phyloP scores from a whole-genome alignment of 2,797 vertebrate genomes.

The Podarcis siculus region DNA sequence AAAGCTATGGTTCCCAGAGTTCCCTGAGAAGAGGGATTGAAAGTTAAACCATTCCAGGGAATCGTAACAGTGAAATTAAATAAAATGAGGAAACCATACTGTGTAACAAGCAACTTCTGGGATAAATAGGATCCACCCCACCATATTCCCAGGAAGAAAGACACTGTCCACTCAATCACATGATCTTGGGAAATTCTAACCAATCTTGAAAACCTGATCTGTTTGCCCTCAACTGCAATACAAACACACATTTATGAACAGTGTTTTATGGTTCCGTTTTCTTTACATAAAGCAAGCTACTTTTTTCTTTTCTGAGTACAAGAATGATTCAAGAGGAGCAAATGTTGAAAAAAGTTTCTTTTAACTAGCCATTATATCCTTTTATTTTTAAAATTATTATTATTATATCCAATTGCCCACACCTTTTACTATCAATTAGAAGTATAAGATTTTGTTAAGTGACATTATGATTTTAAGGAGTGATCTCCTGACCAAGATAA shows the following conservation, averaged over 20 bases:
- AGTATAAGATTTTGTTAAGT: neutral
- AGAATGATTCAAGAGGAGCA: neutral
- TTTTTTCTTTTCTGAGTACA: neutral
- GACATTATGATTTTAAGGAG: neutral
- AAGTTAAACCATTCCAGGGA: too few relatives aligned
- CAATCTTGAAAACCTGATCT: neutral
- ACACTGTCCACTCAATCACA: neutral
- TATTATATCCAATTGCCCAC: fast-evolving
- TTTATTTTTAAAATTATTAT: neutral
- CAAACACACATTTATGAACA: neutral
- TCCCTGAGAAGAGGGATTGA: too few relatives aligned
- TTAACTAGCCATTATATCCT: neutral
- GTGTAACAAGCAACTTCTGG: too few relatives aligned
- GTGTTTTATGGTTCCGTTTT: neutral
- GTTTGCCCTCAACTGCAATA: neutral
- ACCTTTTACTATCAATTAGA: neutral
- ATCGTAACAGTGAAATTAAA: too few relatives aligned
- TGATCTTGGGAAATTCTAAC: neutral
- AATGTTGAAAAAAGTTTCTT: neutral
- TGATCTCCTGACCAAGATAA: conserved; percentile 15
- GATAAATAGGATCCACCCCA: neutral
- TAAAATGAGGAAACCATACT: too few relatives aligned
- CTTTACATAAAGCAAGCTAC: neutral
- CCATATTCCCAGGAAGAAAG: neutral
- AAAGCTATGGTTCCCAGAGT: too few relatives aligned